Evolutionary conservation across 2,888 invertebrate genomes (phyloP).

Genomic region (Eupithecia exiguata): DNA sequence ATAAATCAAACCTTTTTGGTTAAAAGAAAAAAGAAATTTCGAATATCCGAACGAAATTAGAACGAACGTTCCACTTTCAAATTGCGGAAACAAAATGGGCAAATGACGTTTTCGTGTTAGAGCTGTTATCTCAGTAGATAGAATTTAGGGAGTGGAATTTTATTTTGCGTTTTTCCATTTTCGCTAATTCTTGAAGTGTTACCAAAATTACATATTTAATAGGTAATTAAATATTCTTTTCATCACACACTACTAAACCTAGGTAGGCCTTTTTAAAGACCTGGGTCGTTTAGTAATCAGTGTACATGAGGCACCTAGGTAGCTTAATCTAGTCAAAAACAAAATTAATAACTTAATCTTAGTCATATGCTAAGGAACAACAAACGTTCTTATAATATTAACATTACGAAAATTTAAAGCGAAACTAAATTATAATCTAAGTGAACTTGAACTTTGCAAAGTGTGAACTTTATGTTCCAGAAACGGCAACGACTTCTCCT

Average conservation of each 20-base stretch:
- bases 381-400: no score
- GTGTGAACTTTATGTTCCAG: no score
- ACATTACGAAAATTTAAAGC: not conserved
- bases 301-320: not conserved
- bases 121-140: constrained; percentile 45
- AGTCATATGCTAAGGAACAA: not conserved
- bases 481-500: no score
- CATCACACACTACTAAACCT: not conserved
- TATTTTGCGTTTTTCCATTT: not conserved
- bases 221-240: not conserved
- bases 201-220: not conserved
- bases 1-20: constrained; percentile 53
- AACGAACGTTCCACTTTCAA: constrained; percentile 31
- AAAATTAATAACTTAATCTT: not conserved
- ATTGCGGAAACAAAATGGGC: constrained; percentile 31
- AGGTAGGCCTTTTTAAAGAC: no score
- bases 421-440: no score
- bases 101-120: constrained; percentile 38
- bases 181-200: not conserved
- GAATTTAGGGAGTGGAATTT: constrained; percentile 66
- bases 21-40: constrained; percentile 33
- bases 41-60: constrained; percentile 32
- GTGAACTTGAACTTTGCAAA: no score
- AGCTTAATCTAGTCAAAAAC: not conserved
- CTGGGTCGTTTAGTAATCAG: not conserved